Evolutionary conservation across 2,888 invertebrate genomes (phyloP).

Genomic region (Melanostoma mellinum): DNA sequence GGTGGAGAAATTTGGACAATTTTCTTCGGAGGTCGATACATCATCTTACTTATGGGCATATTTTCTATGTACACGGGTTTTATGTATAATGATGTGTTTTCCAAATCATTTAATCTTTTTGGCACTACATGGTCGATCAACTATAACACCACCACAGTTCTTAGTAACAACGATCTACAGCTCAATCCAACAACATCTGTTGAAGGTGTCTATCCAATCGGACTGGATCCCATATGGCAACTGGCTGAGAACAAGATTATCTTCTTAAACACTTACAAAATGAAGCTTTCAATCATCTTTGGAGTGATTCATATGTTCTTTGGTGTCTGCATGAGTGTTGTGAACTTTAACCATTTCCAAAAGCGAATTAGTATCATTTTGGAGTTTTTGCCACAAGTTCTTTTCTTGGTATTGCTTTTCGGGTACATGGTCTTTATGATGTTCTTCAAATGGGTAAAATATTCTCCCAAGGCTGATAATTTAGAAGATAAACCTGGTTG

Average conservation of each 20-base stretch:
- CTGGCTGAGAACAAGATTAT: constrained; percentile 94
- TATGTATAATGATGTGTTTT: constrained; percentile 98
- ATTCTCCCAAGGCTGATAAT: constrained; percentile 82
- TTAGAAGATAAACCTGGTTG: constrained; percentile 82
- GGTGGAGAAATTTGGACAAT: constrained; percentile 97
- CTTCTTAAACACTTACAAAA: constrained; percentile 97
- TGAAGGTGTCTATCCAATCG: constrained; percentile 87
- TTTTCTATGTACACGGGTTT: constrained; percentile 99
- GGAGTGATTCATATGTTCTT: constrained; percentile 97
- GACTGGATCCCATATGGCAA: constrained; percentile 91
- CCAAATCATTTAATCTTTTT: constrained; percentile 97
- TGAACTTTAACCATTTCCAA: constrained; percentile 89
- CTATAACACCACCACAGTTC: constrained; percentile 84
- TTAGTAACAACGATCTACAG: constrained; percentile 83
- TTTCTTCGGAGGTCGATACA: constrained; percentile 98
- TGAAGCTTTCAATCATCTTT: constrained; percentile 97
- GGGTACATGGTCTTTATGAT: constrained; percentile 95
- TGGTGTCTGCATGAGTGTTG: constrained; percentile 92
- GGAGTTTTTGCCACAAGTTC: constrained; percentile 94
- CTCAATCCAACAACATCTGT: constrained; percentile 85
- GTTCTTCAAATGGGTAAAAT: constrained; percentile 94
- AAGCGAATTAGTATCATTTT: constrained; percentile 87
- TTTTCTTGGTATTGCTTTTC: constrained; percentile 94
- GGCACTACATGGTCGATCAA: constrained; percentile 91
- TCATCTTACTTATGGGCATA: constrained; percentile 97